Conservation (phyloP, 2,113 vertebrate species). For the Cromileptes altivelis region DNA sequence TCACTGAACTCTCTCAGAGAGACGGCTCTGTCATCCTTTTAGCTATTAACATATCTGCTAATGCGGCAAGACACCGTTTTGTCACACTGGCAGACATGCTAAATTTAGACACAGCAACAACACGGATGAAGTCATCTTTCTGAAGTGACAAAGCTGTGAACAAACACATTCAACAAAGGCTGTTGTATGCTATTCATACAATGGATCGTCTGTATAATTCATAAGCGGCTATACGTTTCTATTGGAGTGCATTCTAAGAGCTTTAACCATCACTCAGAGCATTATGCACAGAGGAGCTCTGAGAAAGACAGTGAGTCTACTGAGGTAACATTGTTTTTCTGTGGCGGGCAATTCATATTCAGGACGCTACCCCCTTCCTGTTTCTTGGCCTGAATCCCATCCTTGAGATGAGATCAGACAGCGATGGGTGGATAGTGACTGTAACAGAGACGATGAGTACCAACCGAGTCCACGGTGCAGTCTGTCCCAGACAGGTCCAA, state of each 20-base stretch:
- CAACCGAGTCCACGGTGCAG: conserved; percentile 90
- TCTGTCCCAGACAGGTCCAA: conserved; percentile 92
- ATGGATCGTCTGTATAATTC: conserved; percentile 49
- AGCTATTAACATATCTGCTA: conserved; percentile 38
- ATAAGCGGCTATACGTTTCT: conserved; percentile 39
- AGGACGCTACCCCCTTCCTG: conserved; percentile 13
- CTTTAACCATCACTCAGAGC: conserved; percentile 23
- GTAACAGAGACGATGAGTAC: conserved; percentile 66
- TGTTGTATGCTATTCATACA: conserved; percentile 28
- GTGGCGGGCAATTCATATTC: conserved; percentile 50
- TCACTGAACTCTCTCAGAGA: conserved; percentile 28
- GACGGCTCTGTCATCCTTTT: conserved; percentile 27
- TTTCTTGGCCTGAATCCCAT: conserved; percentile 57
- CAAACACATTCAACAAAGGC: conserved; percentile 24
- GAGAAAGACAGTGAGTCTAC: conserved; percentile 19
- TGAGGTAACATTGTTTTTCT: conserved; percentile 40
- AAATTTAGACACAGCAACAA: conserved; percentile 60
- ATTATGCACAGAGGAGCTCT: conserved; percentile 24
- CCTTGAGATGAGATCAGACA: conserved; percentile 51
- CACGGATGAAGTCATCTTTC: conserved; percentile 29
- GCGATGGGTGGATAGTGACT: conserved; percentile 26
- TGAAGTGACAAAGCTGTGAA: conserved; percentile 37
- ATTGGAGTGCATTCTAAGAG: conserved; percentile 27
- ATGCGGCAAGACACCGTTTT: conserved; percentile 44
- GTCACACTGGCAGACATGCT: conserved; percentile 45